Conservation (phyloP, 2,888 invertebrate genomes). For the Drosophila imparisetae region DNA sequence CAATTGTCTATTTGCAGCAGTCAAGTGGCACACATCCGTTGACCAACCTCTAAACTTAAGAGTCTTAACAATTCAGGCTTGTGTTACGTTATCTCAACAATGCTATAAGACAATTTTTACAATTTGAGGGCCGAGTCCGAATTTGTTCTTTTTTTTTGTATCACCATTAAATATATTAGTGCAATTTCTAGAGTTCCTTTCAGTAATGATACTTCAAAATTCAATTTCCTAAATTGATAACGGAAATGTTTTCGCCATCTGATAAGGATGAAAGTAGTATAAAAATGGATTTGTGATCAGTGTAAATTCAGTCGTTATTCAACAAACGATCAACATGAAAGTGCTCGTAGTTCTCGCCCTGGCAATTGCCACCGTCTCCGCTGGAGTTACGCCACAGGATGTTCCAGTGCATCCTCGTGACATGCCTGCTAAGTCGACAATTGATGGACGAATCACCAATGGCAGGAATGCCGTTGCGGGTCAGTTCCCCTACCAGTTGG, state of each 20-base stretch:
- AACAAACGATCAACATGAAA: conserved; percentile 62
- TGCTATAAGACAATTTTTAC: background rate
- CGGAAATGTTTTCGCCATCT: background rate
- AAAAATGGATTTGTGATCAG: conserved; percentile 4
- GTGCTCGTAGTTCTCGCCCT: conserved; percentile 67
- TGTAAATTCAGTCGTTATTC: conserved; percentile 51
- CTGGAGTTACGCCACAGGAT: conserved; percentile 52
- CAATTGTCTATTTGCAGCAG: background rate
- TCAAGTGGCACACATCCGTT: background rate
- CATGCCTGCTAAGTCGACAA: conserved; percentile 38
- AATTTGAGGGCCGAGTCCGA: background rate
- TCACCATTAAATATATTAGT: background rate
- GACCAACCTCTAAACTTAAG: background rate
- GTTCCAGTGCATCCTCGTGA: conserved; percentile 64
- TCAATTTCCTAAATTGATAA: conserved; percentile 13
- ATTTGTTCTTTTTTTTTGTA: background rate
- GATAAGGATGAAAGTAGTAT: conserved; percentile 28
- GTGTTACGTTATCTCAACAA: background rate
- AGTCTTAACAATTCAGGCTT: background rate
- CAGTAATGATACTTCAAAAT: background rate
- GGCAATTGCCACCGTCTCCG: conserved; percentile 68
- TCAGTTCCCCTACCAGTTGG: conserved; percentile 79
- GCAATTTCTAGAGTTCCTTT: background rate
- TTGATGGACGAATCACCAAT: conserved; percentile 76
- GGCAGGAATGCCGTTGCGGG: conserved; percentile 62